These are phyloP conservation scores for Venturia canescens DNA, from an alignment of 1,140 invertebrate species.

Conservation along the genomic window DNA sequence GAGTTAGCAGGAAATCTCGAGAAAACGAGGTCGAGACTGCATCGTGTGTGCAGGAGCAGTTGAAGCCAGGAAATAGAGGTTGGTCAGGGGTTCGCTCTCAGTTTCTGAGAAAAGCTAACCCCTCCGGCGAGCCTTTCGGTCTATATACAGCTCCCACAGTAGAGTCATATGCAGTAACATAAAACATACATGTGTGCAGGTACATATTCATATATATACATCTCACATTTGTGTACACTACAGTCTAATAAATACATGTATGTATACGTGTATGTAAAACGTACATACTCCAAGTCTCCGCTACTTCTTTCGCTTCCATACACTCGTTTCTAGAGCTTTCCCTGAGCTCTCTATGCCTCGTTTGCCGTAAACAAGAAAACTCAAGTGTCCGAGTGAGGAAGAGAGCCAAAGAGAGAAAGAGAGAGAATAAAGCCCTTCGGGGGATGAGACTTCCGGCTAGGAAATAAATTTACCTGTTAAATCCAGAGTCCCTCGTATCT, in stretches of 20 bases:
- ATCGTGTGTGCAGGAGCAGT: constrained; percentile 13
- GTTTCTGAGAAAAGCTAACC: constrained; percentile 39
- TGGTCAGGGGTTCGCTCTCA: constrained; percentile 38
- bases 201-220: no score
- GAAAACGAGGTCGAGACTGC: constrained; percentile 41
- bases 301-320: constrained; percentile 46
- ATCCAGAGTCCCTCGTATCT: constrained; percentile 51
- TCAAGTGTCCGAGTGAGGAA: constrained; percentile 62
- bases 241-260: constrained; percentile 15
- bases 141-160: not conserved
- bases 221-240: no score
- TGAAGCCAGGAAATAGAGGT: constrained; percentile 41
- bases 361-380: constrained; percentile 70
- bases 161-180: not conserved
- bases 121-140: constrained; percentile 31
- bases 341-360: constrained; percentile 42
- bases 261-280: constrained; percentile 21
- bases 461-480: constrained; percentile 72
- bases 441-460: constrained; percentile 60
- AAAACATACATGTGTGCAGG: no score
- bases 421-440: constrained; percentile 5
- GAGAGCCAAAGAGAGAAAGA: constrained; percentile 30
- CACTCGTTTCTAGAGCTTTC: constrained; percentile 34
- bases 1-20: constrained; percentile 26
- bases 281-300: constrained; percentile 44